Percentiles rank a stretch among this genome's conserved stretches.
Evolutionary conservation across 2,113 vertebrate species (phyloP).

Genomic region (Syrrhaptes paradoxus): DNA sequence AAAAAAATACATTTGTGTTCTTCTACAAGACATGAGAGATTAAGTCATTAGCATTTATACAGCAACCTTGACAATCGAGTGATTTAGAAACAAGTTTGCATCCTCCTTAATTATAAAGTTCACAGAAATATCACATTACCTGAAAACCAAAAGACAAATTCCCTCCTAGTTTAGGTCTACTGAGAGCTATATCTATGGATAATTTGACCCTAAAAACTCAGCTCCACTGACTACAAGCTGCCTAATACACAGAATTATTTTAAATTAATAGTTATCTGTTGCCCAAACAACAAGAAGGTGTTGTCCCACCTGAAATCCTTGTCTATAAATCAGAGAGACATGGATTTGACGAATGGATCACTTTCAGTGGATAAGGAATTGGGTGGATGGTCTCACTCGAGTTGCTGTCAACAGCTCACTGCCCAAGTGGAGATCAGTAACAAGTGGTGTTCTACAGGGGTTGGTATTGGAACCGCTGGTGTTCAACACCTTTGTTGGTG

Average conservation of each 20-base stretch:
- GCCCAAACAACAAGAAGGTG: not conserved
- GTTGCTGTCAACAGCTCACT: too few relatives aligned
- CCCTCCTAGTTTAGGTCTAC: not conserved
- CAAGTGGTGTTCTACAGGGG: too few relatives aligned
- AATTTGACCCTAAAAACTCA: slow-evolving; percentile 36
- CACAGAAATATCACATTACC: not conserved
- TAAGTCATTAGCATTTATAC: slow-evolving; percentile 3
- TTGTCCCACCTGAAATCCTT: not conserved
- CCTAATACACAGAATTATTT: slow-evolving; percentile 6
- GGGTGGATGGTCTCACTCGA: too few relatives aligned
- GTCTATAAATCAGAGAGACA: too few relatives aligned
- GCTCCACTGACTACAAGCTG: not conserved
- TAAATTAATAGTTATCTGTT: not conserved
- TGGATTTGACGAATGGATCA: too few relatives aligned
- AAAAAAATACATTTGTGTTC: not conserved
- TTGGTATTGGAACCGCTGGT: too few relatives aligned
- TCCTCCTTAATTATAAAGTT: slow-evolving; percentile 30
- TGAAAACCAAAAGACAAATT: slow-evolving; percentile 7
- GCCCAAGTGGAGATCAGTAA: too few relatives aligned
- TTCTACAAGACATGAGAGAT: not conserved
- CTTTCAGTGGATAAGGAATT: too few relatives aligned
- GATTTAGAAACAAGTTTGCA: slow-evolving; percentile 16
- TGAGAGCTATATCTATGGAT: not conserved
- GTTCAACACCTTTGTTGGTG: too few relatives aligned
- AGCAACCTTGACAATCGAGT: not conserved